phyloP scores from a whole-genome alignment of 2,113 vertebrate species.

The Phalacrocorax brasilianus region DNA sequence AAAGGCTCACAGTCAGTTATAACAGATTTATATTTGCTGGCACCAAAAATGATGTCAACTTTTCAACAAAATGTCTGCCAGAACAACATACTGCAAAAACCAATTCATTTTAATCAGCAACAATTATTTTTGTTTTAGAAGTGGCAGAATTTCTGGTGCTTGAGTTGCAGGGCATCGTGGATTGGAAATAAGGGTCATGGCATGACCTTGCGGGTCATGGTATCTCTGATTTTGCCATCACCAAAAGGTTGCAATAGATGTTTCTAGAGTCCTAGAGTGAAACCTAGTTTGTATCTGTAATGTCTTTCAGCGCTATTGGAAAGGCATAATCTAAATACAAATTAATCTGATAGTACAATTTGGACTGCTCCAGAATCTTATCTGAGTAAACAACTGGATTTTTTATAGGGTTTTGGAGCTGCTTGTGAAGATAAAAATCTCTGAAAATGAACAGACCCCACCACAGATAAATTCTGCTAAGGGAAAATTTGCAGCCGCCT shows the following conservation, averaged over 20 bases:
- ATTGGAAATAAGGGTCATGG: background rate
- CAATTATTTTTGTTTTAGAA: background rate
- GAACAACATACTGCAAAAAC: background rate
- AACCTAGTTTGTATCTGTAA: background rate
- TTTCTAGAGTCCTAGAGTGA: background rate
- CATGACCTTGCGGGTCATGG: background rate
- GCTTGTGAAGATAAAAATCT: constrained; percentile 18
- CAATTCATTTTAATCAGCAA: background rate
- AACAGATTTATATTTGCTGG: background rate
- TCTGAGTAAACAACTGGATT: background rate
- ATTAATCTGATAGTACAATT: background rate
- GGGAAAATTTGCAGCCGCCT: constrained; percentile 6
- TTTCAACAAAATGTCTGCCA: background rate
- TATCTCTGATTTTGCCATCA: background rate
- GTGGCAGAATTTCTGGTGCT: background rate
- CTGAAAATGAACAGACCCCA: constrained; percentile 12
- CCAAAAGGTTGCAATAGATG: background rate
- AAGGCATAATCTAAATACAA: constrained; percentile 20
- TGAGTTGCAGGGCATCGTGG: background rate
- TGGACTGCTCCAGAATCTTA: background rate
- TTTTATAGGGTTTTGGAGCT: background rate
- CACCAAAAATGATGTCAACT: background rate
- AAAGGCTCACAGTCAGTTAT: background rate
- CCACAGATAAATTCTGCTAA: constrained; percentile 17
- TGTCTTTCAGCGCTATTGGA: background rate